Conservation (phyloP, 2,797 vertebrate genomes). For the Todus mexicanus region DNA sequence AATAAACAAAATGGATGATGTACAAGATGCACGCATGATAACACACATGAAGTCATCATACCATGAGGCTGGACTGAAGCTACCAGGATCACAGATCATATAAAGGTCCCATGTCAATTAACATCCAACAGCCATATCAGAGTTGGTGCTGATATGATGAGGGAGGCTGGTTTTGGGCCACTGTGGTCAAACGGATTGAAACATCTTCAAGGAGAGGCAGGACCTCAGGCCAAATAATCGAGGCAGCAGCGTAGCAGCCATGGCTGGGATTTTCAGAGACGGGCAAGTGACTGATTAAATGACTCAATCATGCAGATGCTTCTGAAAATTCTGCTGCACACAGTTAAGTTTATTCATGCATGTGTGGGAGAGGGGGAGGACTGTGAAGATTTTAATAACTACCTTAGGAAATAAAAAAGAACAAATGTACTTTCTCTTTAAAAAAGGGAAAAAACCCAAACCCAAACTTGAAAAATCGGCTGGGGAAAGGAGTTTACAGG, state of each 20-base stretch:
- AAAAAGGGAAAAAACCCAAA: not conserved
- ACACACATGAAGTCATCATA: not conserved
- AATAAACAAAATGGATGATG: accelerated
- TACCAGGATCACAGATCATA: not conserved
- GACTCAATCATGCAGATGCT: conserved; percentile 67
- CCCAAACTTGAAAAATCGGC: not conserved
- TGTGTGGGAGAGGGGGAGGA: conserved; percentile 65
- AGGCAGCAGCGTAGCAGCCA: not conserved
- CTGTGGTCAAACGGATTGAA: not conserved
- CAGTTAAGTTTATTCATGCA: conserved; percentile 56
- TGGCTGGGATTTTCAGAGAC: conserved; percentile 5
- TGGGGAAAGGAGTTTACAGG: not conserved
- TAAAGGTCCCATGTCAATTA: not conserved
- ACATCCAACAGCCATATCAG: accelerated
- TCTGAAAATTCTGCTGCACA: conserved; percentile 50
- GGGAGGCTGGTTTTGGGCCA: not conserved
- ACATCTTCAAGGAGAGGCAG: not conserved
- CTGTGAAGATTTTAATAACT: conserved; percentile 55
- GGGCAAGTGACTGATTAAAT: conserved; percentile 53
- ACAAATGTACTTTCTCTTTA: conserved; percentile 32
- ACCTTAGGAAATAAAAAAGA: conserved; percentile 49
- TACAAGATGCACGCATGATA: not conserved
- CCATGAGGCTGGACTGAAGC: accelerated
- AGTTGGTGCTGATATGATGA: not conserved
- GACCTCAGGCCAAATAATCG: not conserved